These are phyloP conservation scores for Nesoenas mayeri DNA, from an alignment of 2,113 vertebrate genomes.

Conservation along the genomic window DNA sequence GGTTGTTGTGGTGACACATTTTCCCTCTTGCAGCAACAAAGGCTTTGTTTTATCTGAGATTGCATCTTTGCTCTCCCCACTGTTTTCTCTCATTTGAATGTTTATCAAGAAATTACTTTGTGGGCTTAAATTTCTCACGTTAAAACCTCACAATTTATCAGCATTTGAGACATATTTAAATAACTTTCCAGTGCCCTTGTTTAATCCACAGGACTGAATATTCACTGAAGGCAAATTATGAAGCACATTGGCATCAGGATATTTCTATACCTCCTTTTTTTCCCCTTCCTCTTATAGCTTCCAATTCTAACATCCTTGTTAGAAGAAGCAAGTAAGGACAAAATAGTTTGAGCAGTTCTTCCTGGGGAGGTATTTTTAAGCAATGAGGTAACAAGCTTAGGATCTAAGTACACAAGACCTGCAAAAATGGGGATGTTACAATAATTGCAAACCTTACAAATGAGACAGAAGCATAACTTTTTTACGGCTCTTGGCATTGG, in stretches of 20 bases:
- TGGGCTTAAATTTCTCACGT: neutral
- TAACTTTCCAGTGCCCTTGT: constrained; percentile 28
- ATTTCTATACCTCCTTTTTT: neutral
- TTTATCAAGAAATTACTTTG: neutral
- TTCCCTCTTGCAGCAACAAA: neutral
- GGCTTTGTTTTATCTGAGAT: neutral
- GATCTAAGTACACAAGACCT: neutral
- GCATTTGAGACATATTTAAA: constrained; percentile 20
- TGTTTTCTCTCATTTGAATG: neutral
- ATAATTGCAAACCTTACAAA: constrained; percentile 1
- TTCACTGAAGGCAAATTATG: constrained; percentile 6
- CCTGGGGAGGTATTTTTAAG: neutral
- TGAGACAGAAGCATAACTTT: constrained; percentile 3
- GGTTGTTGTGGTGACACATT: fast-evolving
- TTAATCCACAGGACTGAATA: constrained; percentile 16
- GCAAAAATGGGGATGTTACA: constrained; percentile 17
- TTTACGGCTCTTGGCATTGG: constrained; percentile 36
- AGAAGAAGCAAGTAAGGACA: neutral
- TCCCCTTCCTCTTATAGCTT: neutral
- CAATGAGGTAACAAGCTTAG: neutral
- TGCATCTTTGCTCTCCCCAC: neutral
- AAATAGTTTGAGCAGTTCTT: neutral
- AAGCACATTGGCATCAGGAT: neutral
- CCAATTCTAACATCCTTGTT: neutral
- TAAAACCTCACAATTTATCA: neutral